Percentiles rank a stretch among this genome's conserved stretches.
These are phyloP conservation scores for Esox masquinongy DNA, from an alignment of 2,797 vertebrate genomes.

Conservation along the genomic window DNA sequence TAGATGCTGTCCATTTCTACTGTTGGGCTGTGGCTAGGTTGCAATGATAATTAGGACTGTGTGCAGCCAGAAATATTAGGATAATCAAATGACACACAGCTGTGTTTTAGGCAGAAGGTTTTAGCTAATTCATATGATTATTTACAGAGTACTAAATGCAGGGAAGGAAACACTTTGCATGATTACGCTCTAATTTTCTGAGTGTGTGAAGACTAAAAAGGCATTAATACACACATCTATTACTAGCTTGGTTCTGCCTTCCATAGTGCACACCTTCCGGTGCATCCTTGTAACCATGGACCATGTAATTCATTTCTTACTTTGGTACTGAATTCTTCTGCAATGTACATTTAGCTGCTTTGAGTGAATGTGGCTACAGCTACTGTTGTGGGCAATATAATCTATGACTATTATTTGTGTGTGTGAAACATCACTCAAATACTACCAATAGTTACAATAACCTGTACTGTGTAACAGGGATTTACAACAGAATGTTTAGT, in stretches of 20 bases:
- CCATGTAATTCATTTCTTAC: not conserved
- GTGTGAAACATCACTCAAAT: not conserved
- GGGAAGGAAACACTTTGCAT: constrained; percentile 64
- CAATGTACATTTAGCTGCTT: not conserved
- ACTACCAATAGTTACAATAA: not conserved
- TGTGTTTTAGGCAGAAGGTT: constrained; percentile 73
- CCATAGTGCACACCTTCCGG: not conserved
- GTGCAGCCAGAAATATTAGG: constrained; percentile 66
- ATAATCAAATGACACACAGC: constrained; percentile 75
- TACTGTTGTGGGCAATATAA: not conserved
- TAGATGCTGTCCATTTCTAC: constrained; percentile 39
- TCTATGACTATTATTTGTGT: not conserved
- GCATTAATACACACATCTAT: constrained; percentile 59
- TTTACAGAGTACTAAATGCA: constrained; percentile 65
- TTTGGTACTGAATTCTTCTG: not conserved
- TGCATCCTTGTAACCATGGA: constrained; percentile 1
- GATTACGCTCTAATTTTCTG: constrained; percentile 67
- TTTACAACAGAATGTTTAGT: not conserved
- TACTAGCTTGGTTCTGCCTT: constrained; percentile 14
- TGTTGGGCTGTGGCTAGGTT: constrained; percentile 42
- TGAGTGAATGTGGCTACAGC: not conserved
- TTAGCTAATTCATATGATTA: constrained; percentile 69
- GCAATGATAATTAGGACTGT: constrained; percentile 56
- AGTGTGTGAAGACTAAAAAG: constrained; percentile 59
- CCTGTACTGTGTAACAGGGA: not conserved